Base-by-base conservation (phyloP, 1,140 invertebrate species). In the Asobara japonica region DNA sequence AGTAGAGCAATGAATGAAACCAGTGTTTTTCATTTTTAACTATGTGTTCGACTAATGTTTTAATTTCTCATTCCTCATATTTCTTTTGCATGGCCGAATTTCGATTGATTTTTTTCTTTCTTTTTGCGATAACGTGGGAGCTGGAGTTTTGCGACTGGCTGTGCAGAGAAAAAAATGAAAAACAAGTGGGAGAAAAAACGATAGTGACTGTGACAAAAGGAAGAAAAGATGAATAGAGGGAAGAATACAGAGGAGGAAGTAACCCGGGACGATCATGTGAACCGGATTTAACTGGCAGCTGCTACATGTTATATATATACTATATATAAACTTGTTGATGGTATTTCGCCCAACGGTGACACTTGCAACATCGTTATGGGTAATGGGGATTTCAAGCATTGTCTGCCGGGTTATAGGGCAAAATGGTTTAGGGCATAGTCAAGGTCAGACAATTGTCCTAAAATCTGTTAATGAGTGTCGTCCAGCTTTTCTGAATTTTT, bases 231-330 rank as follows among this genome's bases (percentile, higher is more conserved):
- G 62, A 62, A 56, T 48, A 25, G 18, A 10, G 48, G 48, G 41
- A 33, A 25, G 65, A 61, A 48, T 56, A 41, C 20, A 11, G 62
- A 68, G 67, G 66, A 48, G 66, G 41, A 69, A 73, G 29, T 27
- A 60, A 71, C 36, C 48, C 65, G 65, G 62, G 60, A 75, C 65
- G 20, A 51, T 71, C 80, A 79, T 82, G 81, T 81, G 81, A 82
- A 82, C 80, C 81, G 80, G 81, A 82, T 80, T 79, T 78, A 75
- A 77, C 65, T 61, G 30, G 71, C 71, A 69, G 75, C 73, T 77
- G 73, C 65, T 22, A 29, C 22, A 70, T 67, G 45, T 65, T 62
- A 1, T 45, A 29, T 67, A 25, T 29, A 11, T 5, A 25, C 41
- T 27, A 27, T 29, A 51, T 3, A 1, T 18, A 51, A 20, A 51